Evolutionary conservation across 2,888 invertebrate species (phyloP), one percentile per base, ranked within the genome.

Genomic region (Nomada flava): DNA sequence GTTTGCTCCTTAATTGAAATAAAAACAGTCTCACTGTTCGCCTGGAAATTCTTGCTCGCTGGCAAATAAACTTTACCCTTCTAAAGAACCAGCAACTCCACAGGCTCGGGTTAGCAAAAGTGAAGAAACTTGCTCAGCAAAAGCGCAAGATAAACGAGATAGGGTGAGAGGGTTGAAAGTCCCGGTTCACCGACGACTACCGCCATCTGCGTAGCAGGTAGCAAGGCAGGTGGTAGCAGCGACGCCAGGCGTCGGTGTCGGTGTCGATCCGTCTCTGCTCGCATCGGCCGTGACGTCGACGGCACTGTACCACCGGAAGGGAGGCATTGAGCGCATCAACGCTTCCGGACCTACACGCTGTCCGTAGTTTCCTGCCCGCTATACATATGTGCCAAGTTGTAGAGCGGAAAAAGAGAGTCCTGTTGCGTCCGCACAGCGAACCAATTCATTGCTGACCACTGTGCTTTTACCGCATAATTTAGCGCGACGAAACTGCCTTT

Each of bases 271-370:
- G 57, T 18, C 26, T 44, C 57, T 57, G 52, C 60, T 65, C 72
- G 47, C 29, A 47, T 57, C 73, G 60, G n/a, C 26, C 55, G 20
- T 68, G 36, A 78, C 59, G 78, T 62, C 65, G 87, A 71, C 63
- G 69, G 65, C 68, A 60, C 73, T 20, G 29, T 7, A 18, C 42
- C n/a, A 84, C 90, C 90, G 92, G 92, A 92, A 92, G 89, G 83
- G 85, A 86, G 73, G 87, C 89, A 90, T 90, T 86, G 84, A 90
- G 89, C 90, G 89, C 91, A 90, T 90, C 91, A 89, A 86, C 75
- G 86, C 89, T 91, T 91, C 91, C 92, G 91, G 90, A 86, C 70
- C 84, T 82, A 83, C 69, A 62, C 68, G 53, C 86, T 88, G 83
- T 82, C 82, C 77, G 82, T 80, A 76, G 80, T 87, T 91, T 92